Base-by-base conservation (phyloP, 1,140 invertebrate species). In the Nasonia longicornis region DNA sequence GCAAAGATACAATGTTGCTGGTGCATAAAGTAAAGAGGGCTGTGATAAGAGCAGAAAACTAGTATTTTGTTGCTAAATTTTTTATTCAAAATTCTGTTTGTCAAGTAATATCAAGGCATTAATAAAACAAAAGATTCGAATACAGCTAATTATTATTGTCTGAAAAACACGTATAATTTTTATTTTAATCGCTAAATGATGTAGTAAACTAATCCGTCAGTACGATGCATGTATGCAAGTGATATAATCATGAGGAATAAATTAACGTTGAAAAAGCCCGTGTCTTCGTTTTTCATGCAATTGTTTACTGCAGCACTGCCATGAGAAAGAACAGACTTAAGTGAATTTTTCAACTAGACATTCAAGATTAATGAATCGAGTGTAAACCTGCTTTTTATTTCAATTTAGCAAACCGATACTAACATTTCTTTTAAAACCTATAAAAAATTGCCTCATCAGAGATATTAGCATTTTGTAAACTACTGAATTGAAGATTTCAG, bases 21-120 rank as follows among this genome's bases (percentile, higher is more conserved):
- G 3, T 35, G 4, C 22, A 52, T 52, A 52, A 52, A 81, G 76
- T 20, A 7, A 71, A 63, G 31, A 22, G 35, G 66, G 12, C 73
- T 81, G 48, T 81, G 66, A 81, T 76, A 73, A 81, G 73, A 81
- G 26, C 76, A 76, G 73, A 81, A 81, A 66, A 81, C 66, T 81
- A 81, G n/a, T 4, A 35, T 22, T 58, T 69, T 66, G 12, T 80
- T 4, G 10, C 66, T 67, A 67, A 67, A 80, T 74, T 67, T 11
- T 26, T 4, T 67, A 67, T 42, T 79, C 2, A 42, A 35, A 70
- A 52, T 67, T 77, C 29, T 26, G 42, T 31, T 74, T 6, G 0
- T 35, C 16, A 2, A 22, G 16, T 10, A 70, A 31, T 16, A 52
- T 45, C 64, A 71, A 26, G 3, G 14, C 69, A 72, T 26, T n/a